A percentile compares a stretch with the other conserved stretches of the same genome.
Conservation (phyloP, 2,797 vertebrate species). For the Echiichthys vipera region DNA sequence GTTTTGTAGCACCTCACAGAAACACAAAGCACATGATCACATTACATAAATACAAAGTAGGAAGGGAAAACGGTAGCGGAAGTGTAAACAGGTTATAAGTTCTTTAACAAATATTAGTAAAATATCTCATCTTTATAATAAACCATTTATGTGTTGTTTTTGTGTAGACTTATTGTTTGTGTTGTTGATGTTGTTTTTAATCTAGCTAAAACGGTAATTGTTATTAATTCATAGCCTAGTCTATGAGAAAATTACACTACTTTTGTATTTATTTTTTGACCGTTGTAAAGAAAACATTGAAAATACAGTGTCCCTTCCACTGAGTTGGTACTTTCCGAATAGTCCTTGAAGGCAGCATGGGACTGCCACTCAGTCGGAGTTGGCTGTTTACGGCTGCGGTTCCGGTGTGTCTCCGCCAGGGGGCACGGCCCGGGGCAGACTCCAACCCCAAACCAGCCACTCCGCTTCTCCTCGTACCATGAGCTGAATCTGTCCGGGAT, state of each 20-base stretch:
- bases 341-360: conserved; percentile 49
- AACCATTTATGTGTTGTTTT: too few relatives aligned
- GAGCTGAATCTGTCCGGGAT: conserved; percentile 84
- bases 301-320: not conserved
- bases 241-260: not conserved
- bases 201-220: not conserved
- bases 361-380: conserved; percentile 29
- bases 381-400: conserved; percentile 29
- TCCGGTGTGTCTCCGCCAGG: conserved; percentile 67
- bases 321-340: conserved; percentile 46
- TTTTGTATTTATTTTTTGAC: not conserved
- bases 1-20: not conserved
- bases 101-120: too few relatives aligned
- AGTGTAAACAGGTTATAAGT: too few relatives aligned
- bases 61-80: too few relatives aligned
- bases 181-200: too few relatives aligned
- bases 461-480: conserved; percentile 71
- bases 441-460: conserved; percentile 59
- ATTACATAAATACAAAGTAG: not conserved
- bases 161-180: not conserved
- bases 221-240: not conserved
- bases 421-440: conserved; percentile 66
- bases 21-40: not conserved
- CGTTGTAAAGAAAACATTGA: not conserved
- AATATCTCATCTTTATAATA: too few relatives aligned